Evolutionary conservation across 1,140 invertebrate species (phyloP), one percentile per base, ranked within the genome.

Genomic region (Gryllus bimaculatus): DNA sequence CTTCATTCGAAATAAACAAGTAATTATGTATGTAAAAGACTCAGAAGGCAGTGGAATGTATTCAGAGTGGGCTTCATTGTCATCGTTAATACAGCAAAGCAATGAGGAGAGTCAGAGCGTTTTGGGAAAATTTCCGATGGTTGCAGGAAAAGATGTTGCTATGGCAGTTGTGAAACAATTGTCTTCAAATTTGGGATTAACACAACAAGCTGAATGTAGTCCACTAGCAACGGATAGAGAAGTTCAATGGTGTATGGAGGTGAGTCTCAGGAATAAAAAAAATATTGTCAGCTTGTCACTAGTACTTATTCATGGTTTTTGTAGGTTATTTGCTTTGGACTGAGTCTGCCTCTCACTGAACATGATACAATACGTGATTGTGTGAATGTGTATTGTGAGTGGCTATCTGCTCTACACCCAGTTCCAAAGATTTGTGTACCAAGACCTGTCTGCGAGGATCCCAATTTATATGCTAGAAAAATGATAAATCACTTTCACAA

Each of bases 341-440:
- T 99, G 0, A 95, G 94, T 49, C 86, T 99, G 49, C 96, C 96
- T 0, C 84, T 98, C 13, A 88, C 90, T 54, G 96, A 98, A 85
- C 95, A 97, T 85, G 96, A 98, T 82, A 95, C 95, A 0, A 93
- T 99, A 73, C 92, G 96, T 81, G 97, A 98, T 86, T 99, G 97
- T 87, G 96, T 98, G 10, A 95, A 95, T 86, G 93, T 99, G 39
- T 99, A 98, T 84, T 98, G 96, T 86, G 96, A 98, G 83, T 99
- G 97, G 97, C 86, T 99, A 47, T 93, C 93, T 0, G 94, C 96
- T 0, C 87, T 98, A 77, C 90, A 97, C 82, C 92, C 95, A 2
- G 84, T 88, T 80, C 94, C 95, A 4, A 94, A 95, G 83, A 89
- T 93, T 81, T 91, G 92, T 82, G 93, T 98, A 21, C 96, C 97